phyloP scores from a whole-genome alignment of 2,888 invertebrate species.

The Dicyrtomina minuta region DNA sequence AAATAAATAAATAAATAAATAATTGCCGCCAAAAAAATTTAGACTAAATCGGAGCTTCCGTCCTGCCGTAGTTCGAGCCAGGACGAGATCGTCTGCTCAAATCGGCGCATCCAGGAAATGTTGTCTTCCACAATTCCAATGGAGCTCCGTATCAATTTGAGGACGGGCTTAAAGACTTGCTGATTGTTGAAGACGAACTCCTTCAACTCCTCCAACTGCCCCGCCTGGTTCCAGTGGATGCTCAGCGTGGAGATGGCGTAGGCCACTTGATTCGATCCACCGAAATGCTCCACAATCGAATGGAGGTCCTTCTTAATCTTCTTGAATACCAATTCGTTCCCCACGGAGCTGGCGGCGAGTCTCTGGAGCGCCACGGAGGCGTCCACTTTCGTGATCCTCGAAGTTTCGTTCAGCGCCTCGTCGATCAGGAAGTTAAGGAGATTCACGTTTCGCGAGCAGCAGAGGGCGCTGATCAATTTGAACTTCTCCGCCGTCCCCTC shows the following conservation, averaged over 20 bases:
- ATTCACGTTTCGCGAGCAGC: conserved; percentile 4
- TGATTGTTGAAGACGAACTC: background rate
- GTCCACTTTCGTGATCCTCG: background rate
- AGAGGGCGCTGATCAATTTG: conserved; percentile 15
- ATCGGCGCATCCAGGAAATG: background rate
- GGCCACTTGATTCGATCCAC: conserved; percentile 6
- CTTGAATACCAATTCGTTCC: conserved; percentile 4
- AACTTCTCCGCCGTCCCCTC: background rate
- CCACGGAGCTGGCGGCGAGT: conserved; percentile 19
- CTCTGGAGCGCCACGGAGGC: conserved; percentile 21
- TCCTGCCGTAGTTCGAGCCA: conserved; percentile 7
- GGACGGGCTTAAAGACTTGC: background rate
- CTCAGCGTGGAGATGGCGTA: conserved; percentile 17
- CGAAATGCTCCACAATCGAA: background rate
- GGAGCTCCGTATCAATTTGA: background rate
- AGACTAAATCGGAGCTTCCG: no score
- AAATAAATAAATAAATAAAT: no score
- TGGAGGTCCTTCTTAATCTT: conserved; percentile 1
- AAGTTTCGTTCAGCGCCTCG: conserved; percentile 1
- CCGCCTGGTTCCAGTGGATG: conserved; percentile 18
- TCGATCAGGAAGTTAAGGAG: conserved; percentile 13
- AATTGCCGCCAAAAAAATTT: no score
- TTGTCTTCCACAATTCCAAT: conserved; percentile 16
- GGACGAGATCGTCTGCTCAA: background rate
- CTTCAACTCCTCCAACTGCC: conserved; percentile 7